These are phyloP conservation scores for Choreutis nemorana DNA, from an alignment of 2,888 invertebrate genomes.

Conservation along the genomic window DNA sequence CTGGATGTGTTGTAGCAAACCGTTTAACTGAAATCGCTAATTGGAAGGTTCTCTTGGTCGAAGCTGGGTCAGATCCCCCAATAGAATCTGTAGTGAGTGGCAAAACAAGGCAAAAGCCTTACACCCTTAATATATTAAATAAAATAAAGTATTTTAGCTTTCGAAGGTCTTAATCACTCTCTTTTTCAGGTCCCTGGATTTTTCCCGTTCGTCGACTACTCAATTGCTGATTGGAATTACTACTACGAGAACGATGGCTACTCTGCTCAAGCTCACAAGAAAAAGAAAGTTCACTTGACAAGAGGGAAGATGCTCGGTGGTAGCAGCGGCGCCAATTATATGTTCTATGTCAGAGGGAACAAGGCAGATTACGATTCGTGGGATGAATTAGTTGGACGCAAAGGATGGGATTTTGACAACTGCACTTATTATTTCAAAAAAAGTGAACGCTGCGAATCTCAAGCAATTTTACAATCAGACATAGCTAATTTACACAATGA, in stretches of 20 bases:
- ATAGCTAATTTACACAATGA: constrained; percentile 4
- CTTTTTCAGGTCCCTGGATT: background rate
- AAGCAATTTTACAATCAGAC: constrained; percentile 3
- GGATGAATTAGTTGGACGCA: constrained; percentile 25
- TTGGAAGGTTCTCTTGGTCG: too few relatives aligned
- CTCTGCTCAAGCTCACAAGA: constrained; percentile 8
- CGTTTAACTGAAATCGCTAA: too few relatives aligned
- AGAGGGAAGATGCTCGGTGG: constrained; percentile 70
- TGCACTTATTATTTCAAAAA: constrained; percentile 21
- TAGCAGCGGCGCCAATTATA: constrained; percentile 64
- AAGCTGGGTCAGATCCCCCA: too few relatives aligned
- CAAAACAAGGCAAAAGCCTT: too few relatives aligned
- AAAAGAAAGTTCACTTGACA: constrained; percentile 30
- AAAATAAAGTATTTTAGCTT: too few relatives aligned
- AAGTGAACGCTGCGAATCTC: constrained; percentile 5
- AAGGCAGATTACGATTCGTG: constrained; percentile 62
- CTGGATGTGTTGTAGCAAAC: too few relatives aligned
- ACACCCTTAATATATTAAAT: too few relatives aligned
- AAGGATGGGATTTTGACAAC: constrained; percentile 68
- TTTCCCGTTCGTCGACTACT: constrained; percentile 2
- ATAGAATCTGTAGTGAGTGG: too few relatives aligned
- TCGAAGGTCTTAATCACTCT: too few relatives aligned
- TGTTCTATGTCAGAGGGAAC: constrained; percentile 68
- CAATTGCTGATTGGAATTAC: constrained; percentile 7
- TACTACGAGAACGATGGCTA: constrained; percentile 7